Percentiles rank a stretch among this genome's conserved stretches.
Evolutionary conservation across 2,113 vertebrate genomes (phyloP).

Genomic region (Centropristis striata): DNA sequence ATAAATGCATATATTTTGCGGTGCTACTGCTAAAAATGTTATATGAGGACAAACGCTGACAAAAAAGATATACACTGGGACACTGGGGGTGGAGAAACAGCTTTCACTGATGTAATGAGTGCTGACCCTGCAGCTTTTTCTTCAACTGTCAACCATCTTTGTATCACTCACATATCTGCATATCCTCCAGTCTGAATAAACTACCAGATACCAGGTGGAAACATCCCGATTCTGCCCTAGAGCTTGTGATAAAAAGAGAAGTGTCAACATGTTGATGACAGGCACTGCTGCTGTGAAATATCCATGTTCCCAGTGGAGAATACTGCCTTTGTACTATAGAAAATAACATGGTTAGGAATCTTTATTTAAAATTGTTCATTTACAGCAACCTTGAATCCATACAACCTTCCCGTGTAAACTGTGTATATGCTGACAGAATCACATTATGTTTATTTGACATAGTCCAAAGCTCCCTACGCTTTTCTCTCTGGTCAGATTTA

Average conservation of each 20-base stretch:
- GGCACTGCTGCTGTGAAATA: neutral
- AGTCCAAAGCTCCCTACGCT: slow-evolving; percentile 10
- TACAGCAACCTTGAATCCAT: neutral
- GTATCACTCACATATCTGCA: slow-evolving; percentile 4
- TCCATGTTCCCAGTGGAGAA: neutral
- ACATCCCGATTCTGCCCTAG: slow-evolving; percentile 3
- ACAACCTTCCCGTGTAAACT: neutral
- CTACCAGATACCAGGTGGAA: slow-evolving; percentile 12
- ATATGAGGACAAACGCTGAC: too few relatives aligned
- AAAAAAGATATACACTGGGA: neutral
- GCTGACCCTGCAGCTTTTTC: slow-evolving; percentile 11
- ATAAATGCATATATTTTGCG: neutral
- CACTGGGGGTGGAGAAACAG: neutral
- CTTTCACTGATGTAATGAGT: neutral
- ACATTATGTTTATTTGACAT: slow-evolving; percentile 23
- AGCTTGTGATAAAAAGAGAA: slow-evolving; percentile 19
- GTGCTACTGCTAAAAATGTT: neutral
- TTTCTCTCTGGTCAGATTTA: slow-evolving; percentile 46
- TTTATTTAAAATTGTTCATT: neutral
- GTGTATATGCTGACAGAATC: slow-evolving; percentile 1
- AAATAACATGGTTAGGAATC: neutral
- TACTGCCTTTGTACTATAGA: neutral
- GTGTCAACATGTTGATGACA: slow-evolving; percentile 9
- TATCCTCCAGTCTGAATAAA: slow-evolving; percentile 8
- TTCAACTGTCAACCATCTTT: neutral